phyloP scores from a whole-genome alignment of 2,888 invertebrate genomes.

The Lysandra coridon region DNA sequence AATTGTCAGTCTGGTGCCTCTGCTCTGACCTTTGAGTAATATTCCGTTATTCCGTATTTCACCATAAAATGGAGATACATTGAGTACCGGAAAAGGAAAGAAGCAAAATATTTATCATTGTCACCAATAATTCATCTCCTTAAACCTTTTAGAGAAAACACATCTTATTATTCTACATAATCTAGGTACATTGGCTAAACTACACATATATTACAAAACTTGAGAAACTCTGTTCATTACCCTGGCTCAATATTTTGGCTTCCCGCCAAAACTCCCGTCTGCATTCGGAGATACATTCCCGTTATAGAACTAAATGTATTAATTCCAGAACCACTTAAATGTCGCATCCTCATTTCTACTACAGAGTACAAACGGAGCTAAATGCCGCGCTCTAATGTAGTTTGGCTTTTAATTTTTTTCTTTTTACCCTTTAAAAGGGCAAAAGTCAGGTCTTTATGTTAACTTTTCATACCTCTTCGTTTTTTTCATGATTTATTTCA shows the following conservation, averaged over 20 bases:
- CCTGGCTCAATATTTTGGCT: constrained; percentile 28
- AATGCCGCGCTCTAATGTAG: constrained; percentile 13
- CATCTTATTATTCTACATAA: not conserved
- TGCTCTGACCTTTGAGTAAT: no score
- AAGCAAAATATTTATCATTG: not conserved
- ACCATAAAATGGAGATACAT: no score
- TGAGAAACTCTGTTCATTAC: constrained; percentile 24
- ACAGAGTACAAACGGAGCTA: not conserved
- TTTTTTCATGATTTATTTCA: not conserved
- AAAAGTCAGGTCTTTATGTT: not conserved
- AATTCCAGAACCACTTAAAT: constrained; percentile 30
- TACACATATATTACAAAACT: constrained; percentile 1
- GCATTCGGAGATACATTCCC: constrained; percentile 52
- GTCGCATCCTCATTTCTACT: constrained; percentile 30
- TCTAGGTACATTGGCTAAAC: not conserved
- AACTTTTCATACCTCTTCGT: not conserved
- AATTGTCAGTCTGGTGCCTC: no score
- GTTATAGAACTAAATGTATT: constrained; percentile 57
- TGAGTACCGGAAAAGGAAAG: no score
- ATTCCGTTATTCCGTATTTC: no score
- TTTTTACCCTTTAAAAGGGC: not conserved
- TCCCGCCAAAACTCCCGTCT: constrained; percentile 29
- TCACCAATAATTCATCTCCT: not conserved
- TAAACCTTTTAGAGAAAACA: not conserved
- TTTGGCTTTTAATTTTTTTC: constrained; percentile 3